Conservation (phyloP, 30 jellyfish, hydroid and myxozoan species). For the Pelagia noctiluca region DNA sequence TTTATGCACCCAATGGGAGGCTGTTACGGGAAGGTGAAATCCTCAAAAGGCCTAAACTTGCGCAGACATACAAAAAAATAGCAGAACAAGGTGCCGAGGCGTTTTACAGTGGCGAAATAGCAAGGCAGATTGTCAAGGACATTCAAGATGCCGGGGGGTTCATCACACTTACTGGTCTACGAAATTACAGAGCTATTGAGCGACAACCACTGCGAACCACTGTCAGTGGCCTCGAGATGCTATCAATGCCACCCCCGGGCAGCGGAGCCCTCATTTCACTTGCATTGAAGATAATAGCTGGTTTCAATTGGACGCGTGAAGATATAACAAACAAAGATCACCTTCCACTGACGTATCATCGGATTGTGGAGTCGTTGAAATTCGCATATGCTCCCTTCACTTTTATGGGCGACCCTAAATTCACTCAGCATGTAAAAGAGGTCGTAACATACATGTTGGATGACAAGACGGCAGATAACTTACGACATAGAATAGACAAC, state of each 20-base stretch:
- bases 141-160: conserved; percentile 94
- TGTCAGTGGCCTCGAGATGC: conserved; percentile 75
- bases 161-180: conserved; percentile 80
- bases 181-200: conserved; percentile 84
- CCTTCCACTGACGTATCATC: conserved; percentile 75
- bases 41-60: conserved; percentile 91
- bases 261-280: conserved; percentile 95
- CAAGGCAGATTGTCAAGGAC: conserved; percentile 89
- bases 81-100: conserved; percentile 92
- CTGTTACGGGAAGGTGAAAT: conserved; percentile 79
- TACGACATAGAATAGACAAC: conserved; percentile 86
- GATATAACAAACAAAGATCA: conserved; percentile 70
- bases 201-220: conserved; percentile 84
- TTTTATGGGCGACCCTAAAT: conserved; percentile 94
- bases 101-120: conserved; percentile 97
- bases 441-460: conserved; percentile 88
- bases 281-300: conserved; percentile 93
- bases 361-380: conserved; percentile 97
- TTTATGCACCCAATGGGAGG: conserved; percentile 92
- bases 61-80: conserved; percentile 80
- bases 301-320: conserved; percentile 95
- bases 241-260: conserved; percentile 99
- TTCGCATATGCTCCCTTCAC: conserved; percentile 99
- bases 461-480: conserved; percentile 77
- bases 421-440: conserved; percentile 82